phyloP scores from a whole-genome alignment of 2,797 vertebrate genomes.

The Poeciliopsis infans region DNA sequence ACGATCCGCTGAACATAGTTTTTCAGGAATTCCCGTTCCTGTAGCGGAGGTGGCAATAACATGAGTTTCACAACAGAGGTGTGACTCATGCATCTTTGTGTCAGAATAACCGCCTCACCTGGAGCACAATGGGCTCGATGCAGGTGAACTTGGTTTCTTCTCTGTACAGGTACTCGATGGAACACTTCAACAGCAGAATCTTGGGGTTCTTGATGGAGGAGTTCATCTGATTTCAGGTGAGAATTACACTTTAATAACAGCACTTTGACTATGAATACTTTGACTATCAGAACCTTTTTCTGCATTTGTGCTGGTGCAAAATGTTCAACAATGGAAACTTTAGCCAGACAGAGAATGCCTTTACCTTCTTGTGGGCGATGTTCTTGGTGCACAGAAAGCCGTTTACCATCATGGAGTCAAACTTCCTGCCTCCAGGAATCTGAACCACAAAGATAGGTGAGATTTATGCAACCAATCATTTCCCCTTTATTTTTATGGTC shows the following conservation, averaged over 20 bases:
- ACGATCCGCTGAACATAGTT: conserved; percentile 97
- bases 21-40: conserved; percentile 98
- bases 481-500: background rate
- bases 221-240: conserved; percentile 88
- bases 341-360: background rate
- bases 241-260: conserved; percentile 2
- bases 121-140: conserved; percentile 97
- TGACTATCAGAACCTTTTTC: background rate
- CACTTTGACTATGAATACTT: background rate
- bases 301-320: background rate
- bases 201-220: conserved; percentile 95
- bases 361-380: conserved; percentile 99
- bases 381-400: conserved; percentile 98
- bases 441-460: conserved; percentile 55
- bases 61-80: background rate
- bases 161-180: conserved; percentile 97
- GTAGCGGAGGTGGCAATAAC: conserved; percentile 8
- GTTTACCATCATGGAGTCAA: conserved; percentile 94
- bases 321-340: background rate
- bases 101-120: conserved; percentile 79
- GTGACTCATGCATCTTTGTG: background rate
- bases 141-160: conserved; percentile 99
- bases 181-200: conserved; percentile 96
- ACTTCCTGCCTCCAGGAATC: conserved; percentile 98
- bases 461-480: background rate